Conservation (phyloP, 1,140 invertebrate species). For the Dermatophagoides farinae region DNA sequence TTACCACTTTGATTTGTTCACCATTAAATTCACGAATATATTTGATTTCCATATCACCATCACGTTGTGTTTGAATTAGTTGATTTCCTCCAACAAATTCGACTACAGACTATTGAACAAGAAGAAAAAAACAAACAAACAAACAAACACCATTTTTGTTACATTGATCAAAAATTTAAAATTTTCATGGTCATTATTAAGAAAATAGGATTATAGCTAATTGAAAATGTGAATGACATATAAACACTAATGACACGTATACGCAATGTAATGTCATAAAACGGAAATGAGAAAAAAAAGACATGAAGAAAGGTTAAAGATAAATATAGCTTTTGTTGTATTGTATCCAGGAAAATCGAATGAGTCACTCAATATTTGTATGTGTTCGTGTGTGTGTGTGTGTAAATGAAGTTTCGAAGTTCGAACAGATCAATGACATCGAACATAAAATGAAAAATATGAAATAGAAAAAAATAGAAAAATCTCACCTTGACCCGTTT, state of each 20-base stretch:
- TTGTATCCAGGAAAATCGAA: background rate
- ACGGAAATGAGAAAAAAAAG: too few relatives aligned
- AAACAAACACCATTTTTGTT: background rate
- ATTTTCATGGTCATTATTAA: background rate
- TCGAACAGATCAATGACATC: background rate
- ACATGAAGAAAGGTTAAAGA: too few relatives aligned
- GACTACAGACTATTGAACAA: conserved; percentile 8
- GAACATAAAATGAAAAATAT: conserved; percentile 5
- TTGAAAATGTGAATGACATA: background rate
- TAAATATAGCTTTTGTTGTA: too few relatives aligned
- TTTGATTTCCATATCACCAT: conserved; percentile 18
- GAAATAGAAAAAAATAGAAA: background rate
- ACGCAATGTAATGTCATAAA: too few relatives aligned
- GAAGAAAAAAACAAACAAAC: background rate
- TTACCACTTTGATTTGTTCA: conserved; percentile 5
- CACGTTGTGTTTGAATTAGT: conserved; percentile 38
- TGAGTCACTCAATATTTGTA: background rate
- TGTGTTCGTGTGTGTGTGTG: background rate
- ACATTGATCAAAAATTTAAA: background rate
- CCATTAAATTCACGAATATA: conserved; percentile 10
- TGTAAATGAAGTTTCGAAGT: background rate
- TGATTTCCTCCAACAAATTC: conserved; percentile 31
- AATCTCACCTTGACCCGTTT: conserved; percentile 42
- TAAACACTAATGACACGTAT: too few relatives aligned
- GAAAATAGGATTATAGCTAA: background rate